Base-by-base conservation (phyloP, 2,888 invertebrate genomes). In the Sarcophaga caerulescens region DNA sequence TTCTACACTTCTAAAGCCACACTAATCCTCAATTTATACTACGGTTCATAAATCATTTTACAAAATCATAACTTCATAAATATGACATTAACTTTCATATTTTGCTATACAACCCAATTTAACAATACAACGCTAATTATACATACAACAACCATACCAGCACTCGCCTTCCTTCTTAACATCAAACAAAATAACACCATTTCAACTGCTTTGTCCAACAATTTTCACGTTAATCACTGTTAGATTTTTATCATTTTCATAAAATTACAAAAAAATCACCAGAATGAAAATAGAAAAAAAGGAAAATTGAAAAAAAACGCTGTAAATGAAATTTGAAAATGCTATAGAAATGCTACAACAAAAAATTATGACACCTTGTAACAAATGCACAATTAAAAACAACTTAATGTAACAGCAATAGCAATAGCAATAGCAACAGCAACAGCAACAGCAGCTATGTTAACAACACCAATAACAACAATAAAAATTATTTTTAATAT, bases 331-430 rank as follows among this genome's bases (percentile, higher is more conserved):
- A 68, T 59, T 23, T 52, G 35, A 70, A 12, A 57, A 45, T 23
- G 47, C 69, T n/a, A n/a, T 4, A 35, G 52, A 52, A 63, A 71
- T 70, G 11, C 23, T 52, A 2, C 35, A 35, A 52, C 52, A 19
- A 45, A 59, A 62, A 73, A 65, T 68, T 75, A 47, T 84, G 60
- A 60, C 79, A 80, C 79, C 74, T 84, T 74, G 14, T 71, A 76
- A 65, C 84, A 84, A 84, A 80, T 84, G 75, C 60, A 80, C 84
- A 84, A 84, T 84, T 84, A 84, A 84, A 84, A 80, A 77, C 35
- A 76, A 73, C 80, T 84, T 81, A 78, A 57, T 60, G 35, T 17
- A 69, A 69, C 69, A 79, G 63, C 66, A 65, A 71, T 65, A 71
- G 25, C 57, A 82, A 70, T 35, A 35, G 35, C 59, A 80, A 45